Percentiles rank a stretch among this genome's conserved stretches.
Conservation (phyloP, 2,113 vertebrate genomes). For the Benitochromis conjunctus region DNA sequence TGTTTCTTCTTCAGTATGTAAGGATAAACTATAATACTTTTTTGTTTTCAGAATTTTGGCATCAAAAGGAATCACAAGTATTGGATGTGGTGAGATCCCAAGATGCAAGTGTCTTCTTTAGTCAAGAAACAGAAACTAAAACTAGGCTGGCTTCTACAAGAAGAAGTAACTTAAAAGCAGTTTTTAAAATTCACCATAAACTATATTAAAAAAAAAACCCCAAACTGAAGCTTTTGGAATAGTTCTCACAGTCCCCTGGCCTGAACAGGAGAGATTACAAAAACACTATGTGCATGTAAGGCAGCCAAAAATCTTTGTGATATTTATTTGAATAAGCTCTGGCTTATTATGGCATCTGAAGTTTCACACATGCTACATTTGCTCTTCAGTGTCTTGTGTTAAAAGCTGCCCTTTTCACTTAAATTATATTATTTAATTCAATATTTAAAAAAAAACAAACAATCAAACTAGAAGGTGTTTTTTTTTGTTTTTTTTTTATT, state of each 20-base stretch:
- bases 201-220: fast-evolving
- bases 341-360: neutral
- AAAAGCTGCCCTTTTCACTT: neutral
- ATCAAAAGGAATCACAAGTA: neutral
- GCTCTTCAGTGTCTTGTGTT: neutral
- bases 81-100: neutral
- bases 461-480: neutral
- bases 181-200: neutral
- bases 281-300: neutral
- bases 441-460: neutral
- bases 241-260: neutral
- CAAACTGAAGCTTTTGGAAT: neutral
- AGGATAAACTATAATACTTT: neutral
- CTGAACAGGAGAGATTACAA: neutral
- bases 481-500: neutral
- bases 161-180: neutral
- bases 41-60: neutral
- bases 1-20: neutral
- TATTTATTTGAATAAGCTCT: neutral
- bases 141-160: neutral
- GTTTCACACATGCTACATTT: neutral
- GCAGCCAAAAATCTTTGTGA: neutral
- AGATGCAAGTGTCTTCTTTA: neutral
- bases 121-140: neutral
- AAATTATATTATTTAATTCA: neutral